A percentile compares a stretch with the other conserved stretches of the same genome.
Conservation (phyloP, 2,888 invertebrate genomes). For the Vannuccia rotundouncinata region DNA sequence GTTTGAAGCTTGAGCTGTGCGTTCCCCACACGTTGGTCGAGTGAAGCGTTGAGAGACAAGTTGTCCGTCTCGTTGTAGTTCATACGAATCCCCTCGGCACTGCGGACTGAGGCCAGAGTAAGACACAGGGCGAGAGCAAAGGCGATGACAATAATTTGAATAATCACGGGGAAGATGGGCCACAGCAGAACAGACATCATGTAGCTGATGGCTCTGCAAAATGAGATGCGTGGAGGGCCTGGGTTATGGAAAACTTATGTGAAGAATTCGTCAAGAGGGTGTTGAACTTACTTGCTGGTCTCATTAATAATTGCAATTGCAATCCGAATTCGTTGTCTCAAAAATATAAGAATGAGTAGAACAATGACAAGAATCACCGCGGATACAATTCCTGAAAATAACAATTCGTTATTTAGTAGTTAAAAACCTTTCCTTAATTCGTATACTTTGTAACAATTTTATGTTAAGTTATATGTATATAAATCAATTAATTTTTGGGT, state of each 20-base stretch:
- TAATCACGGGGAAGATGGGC: constrained; percentile 79
- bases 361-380: constrained; percentile 42
- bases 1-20: neutral
- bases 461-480: too few species aligned
- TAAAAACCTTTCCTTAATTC: too few species aligned
- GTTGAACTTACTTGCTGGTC: constrained; percentile 68
- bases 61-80: neutral
- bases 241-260: too few species aligned
- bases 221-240: too few species aligned
- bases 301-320: constrained; percentile 85
- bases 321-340: constrained; percentile 72
- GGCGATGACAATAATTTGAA: constrained; percentile 69
- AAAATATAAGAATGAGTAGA: constrained; percentile 68
- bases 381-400: constrained; percentile 48
- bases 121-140: constrained; percentile 68
- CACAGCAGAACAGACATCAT: constrained; percentile 78
- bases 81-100: neutral
- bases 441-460: too few species aligned
- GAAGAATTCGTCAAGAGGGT: too few species aligned
- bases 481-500: neutral
- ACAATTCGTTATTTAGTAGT: too few species aligned
- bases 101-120: constrained; percentile 53
- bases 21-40: neutral
- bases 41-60: neutral
- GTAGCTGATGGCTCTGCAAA: constrained; percentile 71